Evolutionary conservation across 23 tunicate genomes (phyloP).

Genomic region (Corella eumyota): DNA sequence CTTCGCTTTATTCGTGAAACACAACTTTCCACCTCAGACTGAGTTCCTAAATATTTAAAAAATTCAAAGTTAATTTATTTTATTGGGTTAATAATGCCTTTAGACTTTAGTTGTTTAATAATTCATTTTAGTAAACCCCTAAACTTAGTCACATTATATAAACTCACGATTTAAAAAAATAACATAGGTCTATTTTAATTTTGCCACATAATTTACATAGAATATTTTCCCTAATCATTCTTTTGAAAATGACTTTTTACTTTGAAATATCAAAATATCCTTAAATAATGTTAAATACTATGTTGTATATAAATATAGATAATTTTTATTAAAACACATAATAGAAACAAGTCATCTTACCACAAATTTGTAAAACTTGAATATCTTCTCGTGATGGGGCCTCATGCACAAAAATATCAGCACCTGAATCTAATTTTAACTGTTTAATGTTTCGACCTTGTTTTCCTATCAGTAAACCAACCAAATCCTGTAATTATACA

Average conservation of each 20-base stretch:
- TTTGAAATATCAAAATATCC: no score
- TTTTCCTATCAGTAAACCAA: constrained; percentile 71
- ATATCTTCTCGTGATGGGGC: constrained; percentile 56
- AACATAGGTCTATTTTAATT: neutral
- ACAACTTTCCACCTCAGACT: constrained; percentile 38
- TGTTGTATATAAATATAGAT: no score
- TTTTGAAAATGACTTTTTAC: no score
- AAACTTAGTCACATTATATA: neutral
- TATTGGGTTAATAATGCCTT: constrained; percentile 1
- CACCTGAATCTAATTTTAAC: constrained; percentile 74
- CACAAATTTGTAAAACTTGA: constrained; percentile 74
- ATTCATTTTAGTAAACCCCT: neutral
- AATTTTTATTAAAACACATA: no score
- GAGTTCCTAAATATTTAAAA: constrained; percentile 25
- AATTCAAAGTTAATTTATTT: neutral
- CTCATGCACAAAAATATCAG: constrained; percentile 57
- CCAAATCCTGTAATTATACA: constrained; percentile 27
- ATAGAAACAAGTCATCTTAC: no score
- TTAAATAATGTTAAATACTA: no score
- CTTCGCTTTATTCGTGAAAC: constrained; percentile 45
- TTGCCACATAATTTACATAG: no score
- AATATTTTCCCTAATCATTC: no score
- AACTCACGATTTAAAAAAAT: neutral
- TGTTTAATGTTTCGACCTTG: constrained; percentile 76
- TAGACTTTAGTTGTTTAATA: neutral